Percentiles rank a stretch among this genome's conserved stretches.
Evolutionary conservation across 2,888 invertebrate genomes (phyloP).

Genomic region (Scrobipalpa costella): DNA sequence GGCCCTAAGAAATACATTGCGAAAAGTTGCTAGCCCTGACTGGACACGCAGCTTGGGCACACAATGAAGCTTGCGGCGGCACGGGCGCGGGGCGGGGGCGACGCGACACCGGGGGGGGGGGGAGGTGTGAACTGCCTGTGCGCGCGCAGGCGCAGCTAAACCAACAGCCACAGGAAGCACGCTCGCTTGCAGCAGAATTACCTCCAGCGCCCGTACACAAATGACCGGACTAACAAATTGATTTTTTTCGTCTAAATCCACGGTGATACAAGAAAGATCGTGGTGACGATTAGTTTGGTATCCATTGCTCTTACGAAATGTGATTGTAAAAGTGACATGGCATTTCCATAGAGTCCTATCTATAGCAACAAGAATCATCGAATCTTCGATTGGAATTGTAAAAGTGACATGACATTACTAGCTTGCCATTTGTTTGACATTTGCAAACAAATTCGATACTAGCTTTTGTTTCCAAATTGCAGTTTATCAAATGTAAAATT

Average conservation of each 20-base stretch:
- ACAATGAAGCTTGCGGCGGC: conserved; percentile 54
- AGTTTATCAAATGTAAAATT: too few species aligned
- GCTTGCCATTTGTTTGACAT: too few species aligned
- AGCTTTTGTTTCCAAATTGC: too few species aligned
- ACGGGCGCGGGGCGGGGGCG: conserved; percentile 29
- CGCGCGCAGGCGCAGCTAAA: conserved; percentile 44
- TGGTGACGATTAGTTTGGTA: background rate
- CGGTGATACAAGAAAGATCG: conserved; percentile 23
- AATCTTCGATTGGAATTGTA: too few species aligned
- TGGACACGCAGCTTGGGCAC: conserved; percentile 48
- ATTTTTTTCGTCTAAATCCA: conserved; percentile 42
- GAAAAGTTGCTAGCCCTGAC: conserved; percentile 34
- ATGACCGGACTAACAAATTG: conserved; percentile 61
- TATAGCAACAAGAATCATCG: too few species aligned
- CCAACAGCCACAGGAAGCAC: conserved; percentile 64
- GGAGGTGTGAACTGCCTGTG: conserved; percentile 62
- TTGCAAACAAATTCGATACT: too few species aligned
- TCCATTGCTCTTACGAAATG: background rate
- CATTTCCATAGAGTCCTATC: too few species aligned
- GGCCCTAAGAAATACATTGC: too few species aligned
- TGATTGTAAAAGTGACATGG: too few species aligned
- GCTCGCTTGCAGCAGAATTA: conserved; percentile 68
- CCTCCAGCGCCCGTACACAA: conserved; percentile 47
- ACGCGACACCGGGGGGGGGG: conserved; percentile 28
- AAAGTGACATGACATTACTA: too few species aligned